A percentile compares a stretch with the other conserved stretches of the same genome.
These are phyloP conservation scores for Elachura formosa DNA, from an alignment of 2,113 vertebrate species.

Conservation along the genomic window DNA sequence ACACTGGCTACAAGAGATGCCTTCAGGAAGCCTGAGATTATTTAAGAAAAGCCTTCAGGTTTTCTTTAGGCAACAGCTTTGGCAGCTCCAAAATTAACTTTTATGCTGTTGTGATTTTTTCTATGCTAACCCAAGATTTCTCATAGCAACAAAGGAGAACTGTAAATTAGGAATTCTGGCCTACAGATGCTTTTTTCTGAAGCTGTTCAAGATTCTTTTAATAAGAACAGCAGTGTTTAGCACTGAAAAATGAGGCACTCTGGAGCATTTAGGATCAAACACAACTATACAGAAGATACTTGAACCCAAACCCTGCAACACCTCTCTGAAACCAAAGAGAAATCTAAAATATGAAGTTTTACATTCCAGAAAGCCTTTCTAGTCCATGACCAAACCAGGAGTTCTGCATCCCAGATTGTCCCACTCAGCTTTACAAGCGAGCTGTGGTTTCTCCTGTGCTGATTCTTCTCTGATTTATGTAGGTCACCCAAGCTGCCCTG, in stretches of 20 bases:
- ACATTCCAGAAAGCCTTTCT: not conserved
- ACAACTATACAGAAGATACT: not conserved
- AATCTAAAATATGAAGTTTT: not conserved
- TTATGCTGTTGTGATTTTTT: not conserved
- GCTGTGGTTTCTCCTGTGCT: not conserved
- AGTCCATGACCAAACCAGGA: not conserved
- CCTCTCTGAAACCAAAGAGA: not conserved
- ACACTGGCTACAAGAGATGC: not conserved
- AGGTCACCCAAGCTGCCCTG: not conserved
- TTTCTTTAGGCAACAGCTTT: not conserved
- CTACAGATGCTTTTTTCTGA: not conserved
- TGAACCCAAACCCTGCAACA: not conserved
- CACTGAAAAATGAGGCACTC: not conserved
- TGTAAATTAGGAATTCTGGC: not conserved
- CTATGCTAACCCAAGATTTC: not conserved
- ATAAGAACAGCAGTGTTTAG: not conserved
- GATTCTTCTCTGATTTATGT: constrained; percentile 3
- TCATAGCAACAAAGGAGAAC: not conserved
- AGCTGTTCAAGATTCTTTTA: not conserved
- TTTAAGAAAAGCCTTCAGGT: not conserved
- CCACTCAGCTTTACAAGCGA: not conserved
- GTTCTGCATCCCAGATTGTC: not conserved
- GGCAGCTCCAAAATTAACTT: not conserved
- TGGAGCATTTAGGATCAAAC: not conserved
- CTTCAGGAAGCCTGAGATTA: not conserved